These are phyloP conservation scores for Pachyramphus minor DNA, from an alignment of 2,113 vertebrate species.

Conservation along the genomic window DNA sequence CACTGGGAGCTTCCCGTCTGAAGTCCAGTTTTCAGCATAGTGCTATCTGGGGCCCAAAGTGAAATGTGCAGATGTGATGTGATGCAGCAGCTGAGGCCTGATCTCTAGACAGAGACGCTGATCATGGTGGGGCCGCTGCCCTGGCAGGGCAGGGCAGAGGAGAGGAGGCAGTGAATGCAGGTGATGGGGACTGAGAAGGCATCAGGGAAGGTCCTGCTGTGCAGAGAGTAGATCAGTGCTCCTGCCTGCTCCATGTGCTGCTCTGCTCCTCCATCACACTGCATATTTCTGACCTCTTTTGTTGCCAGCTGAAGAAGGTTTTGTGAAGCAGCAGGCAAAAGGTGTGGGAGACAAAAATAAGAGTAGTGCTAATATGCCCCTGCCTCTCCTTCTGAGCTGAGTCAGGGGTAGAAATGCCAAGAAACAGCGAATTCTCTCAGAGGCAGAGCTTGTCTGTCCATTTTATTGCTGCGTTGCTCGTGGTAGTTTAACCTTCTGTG, in stretches of 20 bases:
- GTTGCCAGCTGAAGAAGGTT: not conserved
- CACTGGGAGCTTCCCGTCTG: not conserved
- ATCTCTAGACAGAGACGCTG: not conserved
- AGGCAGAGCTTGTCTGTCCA: not conserved
- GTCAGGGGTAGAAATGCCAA: not conserved
- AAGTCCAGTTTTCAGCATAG: not conserved
- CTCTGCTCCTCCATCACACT: not conserved
- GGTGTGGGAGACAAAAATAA: not conserved
- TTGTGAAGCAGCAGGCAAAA: not conserved
- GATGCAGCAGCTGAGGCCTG: not conserved
- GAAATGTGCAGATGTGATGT: not conserved
- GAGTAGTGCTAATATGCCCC: not conserved
- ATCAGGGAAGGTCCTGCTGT: not conserved
- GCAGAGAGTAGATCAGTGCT: accelerated
- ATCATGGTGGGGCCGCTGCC: accelerated
- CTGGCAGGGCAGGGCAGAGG: not conserved
- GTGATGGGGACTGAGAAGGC: accelerated
- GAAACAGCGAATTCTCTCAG: not conserved
- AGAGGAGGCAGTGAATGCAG: not conserved
- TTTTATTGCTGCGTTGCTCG: not conserved
- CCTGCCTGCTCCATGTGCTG: accelerated
- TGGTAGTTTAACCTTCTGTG: not conserved
- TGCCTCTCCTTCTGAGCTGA: not conserved
- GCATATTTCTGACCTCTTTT: not conserved
- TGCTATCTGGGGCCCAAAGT: not conserved